A percentile compares a stretch with the other conserved stretches of the same genome.
Evolutionary conservation across 2,888 invertebrate genomes (phyloP).

Genomic region (Anaspis maculata): DNA sequence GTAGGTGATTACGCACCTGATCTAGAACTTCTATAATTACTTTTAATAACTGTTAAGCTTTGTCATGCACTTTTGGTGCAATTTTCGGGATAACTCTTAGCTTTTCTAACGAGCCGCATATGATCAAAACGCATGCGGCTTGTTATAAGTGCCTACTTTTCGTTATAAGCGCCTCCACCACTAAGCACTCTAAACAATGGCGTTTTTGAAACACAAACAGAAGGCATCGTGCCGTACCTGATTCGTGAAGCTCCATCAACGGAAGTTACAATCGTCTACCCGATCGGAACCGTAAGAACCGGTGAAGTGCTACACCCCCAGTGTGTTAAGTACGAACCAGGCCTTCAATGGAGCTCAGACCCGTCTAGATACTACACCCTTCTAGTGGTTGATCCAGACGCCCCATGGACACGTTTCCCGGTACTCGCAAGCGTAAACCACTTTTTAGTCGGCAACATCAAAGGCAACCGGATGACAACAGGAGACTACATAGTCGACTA

Average conservation of each 20-base stretch:
- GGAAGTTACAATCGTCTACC: constrained; percentile 4
- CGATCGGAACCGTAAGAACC: constrained; percentile 40
- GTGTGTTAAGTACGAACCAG: constrained; percentile 60
- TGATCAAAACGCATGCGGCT: no score
- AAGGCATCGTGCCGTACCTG: constrained; percentile 3
- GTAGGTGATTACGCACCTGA: no score
- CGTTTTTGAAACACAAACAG: constrained; percentile 8
- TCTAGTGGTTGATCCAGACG: constrained; percentile 37
- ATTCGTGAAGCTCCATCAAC: constrained; percentile 2
- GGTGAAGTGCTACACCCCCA: constrained; percentile 63
- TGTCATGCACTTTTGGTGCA: no score
- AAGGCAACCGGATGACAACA: constrained; percentile 52
- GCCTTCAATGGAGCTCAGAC: constrained; percentile 54
- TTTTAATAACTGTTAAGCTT: no score
- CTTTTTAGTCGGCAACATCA: constrained; percentile 69
- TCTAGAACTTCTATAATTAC: no score
- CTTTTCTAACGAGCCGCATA: no score
- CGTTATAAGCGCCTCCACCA: no score
- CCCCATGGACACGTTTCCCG: constrained; percentile 10
- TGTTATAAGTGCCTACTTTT: no score
- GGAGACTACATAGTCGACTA: constrained; percentile 63
- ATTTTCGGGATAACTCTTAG: no score
- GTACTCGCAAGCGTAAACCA: constrained; percentile 59
- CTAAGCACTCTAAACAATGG: no score
- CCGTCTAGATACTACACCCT: constrained; percentile 52